Conservation (phyloP, 2,888 invertebrate species). For the Orchestes rusci region DNA sequence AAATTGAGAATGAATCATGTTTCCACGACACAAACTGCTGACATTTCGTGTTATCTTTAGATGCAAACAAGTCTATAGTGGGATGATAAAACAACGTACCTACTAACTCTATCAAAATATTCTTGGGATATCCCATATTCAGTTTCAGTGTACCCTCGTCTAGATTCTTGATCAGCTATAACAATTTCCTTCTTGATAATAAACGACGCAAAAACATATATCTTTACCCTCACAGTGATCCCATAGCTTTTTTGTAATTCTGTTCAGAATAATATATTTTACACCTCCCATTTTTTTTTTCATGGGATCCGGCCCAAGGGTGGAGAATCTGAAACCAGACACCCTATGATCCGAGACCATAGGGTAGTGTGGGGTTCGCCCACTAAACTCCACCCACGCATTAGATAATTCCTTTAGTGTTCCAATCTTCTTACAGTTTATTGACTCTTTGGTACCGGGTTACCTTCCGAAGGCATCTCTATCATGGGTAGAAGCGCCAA, state of each 20-base stretch:
- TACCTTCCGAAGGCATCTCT: no score
- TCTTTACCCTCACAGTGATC: conserved; percentile 8
- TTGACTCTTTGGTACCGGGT: no score
- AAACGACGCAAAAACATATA: conserved; percentile 12
- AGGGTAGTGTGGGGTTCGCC: no score
- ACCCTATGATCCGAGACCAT: no score
- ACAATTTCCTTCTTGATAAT: conserved; percentile 7
- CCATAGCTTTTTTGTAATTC: conserved; percentile 1
- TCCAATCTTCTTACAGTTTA: no score
- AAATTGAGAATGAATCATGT: conserved; percentile 5
- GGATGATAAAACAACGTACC: conserved; percentile 2
- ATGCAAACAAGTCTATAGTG: conserved; percentile 9
- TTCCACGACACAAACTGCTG: conserved; percentile 14
- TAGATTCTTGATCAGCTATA: conserved; percentile 7
- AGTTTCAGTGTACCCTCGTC: neutral
- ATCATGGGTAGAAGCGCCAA: no score
- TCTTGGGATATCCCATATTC: conserved; percentile 4
- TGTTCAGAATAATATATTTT: conserved; percentile 8
- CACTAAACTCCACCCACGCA: no score
- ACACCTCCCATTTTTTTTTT: conserved; percentile 20
- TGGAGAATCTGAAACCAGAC: no score
- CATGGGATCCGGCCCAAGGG: no score
- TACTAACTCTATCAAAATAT: conserved; percentile 4
- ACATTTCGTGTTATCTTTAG: conserved; percentile 5
- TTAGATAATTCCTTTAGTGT: no score